A percentile compares a stretch with the other conserved stretches of the same genome.
Conservation (phyloP, 1,140 invertebrate genomes). For the Hycleus phaleratus region DNA sequence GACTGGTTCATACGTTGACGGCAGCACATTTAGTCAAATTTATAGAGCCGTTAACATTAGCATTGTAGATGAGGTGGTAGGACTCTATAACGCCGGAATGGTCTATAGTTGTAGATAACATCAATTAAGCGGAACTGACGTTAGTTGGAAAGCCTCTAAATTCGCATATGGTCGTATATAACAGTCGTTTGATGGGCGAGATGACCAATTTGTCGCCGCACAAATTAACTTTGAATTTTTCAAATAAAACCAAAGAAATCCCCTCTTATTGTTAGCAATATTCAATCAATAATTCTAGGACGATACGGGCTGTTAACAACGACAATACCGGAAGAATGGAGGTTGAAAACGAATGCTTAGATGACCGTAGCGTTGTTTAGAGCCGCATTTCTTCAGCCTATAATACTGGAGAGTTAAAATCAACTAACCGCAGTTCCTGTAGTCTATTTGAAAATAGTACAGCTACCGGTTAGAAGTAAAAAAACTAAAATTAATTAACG, state of each 20-base stretch:
- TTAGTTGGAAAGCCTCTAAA: constrained; percentile 10
- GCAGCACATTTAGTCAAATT: constrained; percentile 29
- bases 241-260: too few species aligned
- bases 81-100: constrained; percentile 2
- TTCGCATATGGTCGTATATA: constrained; percentile 11
- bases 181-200: constrained; percentile 2
- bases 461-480: too few species aligned
- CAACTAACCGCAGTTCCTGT: constrained; percentile 19
- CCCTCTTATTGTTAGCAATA: constrained; percentile 1
- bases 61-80: constrained; percentile 33
- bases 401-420: constrained; percentile 15
- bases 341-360: constrained; percentile 1
- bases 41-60: constrained; percentile 36
- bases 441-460: neutral
- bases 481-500: too few species aligned
- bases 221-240: too few species aligned
- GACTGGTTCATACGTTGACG: constrained; percentile 21
- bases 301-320: constrained; percentile 13
- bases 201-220: constrained; percentile 9
- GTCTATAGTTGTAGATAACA: constrained; percentile 13
- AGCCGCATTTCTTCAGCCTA: constrained; percentile 19
- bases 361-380: constrained; percentile 9
- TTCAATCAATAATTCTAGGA: neutral
- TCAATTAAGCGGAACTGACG: constrained; percentile 14
- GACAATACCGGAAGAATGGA: neutral